phyloP scores from a whole-genome alignment of 2,113 vertebrate species.

The Micromys minutus region DNA sequence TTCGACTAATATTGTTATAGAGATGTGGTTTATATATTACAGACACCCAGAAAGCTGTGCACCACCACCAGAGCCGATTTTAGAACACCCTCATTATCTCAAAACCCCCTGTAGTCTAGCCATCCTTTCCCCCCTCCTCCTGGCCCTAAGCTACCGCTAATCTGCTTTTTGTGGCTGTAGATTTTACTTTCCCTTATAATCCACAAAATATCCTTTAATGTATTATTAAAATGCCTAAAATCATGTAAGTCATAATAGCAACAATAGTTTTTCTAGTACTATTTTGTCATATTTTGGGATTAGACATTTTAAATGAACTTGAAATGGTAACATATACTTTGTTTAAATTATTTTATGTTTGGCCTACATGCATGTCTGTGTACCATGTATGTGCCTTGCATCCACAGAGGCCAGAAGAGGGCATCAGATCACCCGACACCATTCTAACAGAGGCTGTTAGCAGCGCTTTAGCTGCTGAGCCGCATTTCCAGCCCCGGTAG shows the following conservation, averaged over 20 bases:
- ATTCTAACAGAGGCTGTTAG: background rate
- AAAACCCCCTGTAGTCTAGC: background rate
- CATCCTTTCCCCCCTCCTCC: background rate
- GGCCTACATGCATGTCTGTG: background rate
- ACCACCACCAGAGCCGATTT: background rate
- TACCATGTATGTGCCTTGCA: background rate
- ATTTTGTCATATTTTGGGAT: background rate
- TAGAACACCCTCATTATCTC: background rate
- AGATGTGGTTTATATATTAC: background rate
- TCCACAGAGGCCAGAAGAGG: background rate
- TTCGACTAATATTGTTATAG: conserved; percentile 2
- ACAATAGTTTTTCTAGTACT: background rate
- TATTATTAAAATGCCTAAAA: conserved; percentile 12
- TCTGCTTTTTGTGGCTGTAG: background rate
- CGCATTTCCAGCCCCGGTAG: background rate
- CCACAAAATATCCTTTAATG: conserved; percentile 21
- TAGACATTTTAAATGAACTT: background rate
- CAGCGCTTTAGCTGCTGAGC: background rate
- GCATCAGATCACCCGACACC: background rate
- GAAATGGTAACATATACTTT: background rate
- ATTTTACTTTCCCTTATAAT: background rate
- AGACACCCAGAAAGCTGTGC: background rate
- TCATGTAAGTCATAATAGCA: conserved; percentile 29
- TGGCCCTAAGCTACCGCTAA: background rate
- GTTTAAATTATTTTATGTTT: background rate